Percentiles rank a stretch among this genome's conserved stretches.
Conservation (phyloP, 2,113 vertebrate genomes). For the Centrocercus urophasianus region DNA sequence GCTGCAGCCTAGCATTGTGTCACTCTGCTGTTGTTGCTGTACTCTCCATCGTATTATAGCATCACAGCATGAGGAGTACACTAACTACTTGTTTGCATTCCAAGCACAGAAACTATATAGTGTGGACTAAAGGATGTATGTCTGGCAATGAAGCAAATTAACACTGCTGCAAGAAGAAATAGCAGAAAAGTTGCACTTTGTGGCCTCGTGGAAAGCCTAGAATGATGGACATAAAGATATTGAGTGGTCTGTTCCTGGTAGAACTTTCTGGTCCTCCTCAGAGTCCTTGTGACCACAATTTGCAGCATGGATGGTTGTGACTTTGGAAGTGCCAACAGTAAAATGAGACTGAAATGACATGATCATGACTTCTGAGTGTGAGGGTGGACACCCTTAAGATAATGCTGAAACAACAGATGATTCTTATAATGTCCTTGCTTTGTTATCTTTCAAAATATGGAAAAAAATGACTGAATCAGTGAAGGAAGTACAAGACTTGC, state of each 20-base stretch:
- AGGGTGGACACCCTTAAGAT: not conserved
- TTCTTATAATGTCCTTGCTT: not conserved
- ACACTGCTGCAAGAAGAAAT: not conserved
- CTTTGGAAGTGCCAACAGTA: not conserved
- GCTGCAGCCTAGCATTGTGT: no score
- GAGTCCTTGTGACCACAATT: not conserved
- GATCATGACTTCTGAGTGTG: not conserved
- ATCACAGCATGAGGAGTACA: fast-evolving
- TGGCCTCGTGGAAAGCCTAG: not conserved
- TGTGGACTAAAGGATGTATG: not conserved
- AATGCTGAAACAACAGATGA: not conserved
- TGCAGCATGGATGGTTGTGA: not conserved
- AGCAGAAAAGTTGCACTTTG: not conserved
- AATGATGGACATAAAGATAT: not conserved
- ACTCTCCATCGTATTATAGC: no score
- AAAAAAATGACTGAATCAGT: not conserved
- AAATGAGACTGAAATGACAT: constrained; percentile 4
- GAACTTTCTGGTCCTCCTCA: not conserved
- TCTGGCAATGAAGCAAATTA: not conserved
- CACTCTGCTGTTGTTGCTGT: no score
- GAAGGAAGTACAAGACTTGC: not conserved
- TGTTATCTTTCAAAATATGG: not conserved
- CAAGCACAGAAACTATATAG: not conserved
- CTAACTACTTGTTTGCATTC: not conserved
- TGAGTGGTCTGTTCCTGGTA: not conserved